A percentile compares a stretch with the other conserved stretches of the same genome.
Evolutionary conservation across 2,888 invertebrate genomes (phyloP).

Genomic region (Leptura quadrifasciata): DNA sequence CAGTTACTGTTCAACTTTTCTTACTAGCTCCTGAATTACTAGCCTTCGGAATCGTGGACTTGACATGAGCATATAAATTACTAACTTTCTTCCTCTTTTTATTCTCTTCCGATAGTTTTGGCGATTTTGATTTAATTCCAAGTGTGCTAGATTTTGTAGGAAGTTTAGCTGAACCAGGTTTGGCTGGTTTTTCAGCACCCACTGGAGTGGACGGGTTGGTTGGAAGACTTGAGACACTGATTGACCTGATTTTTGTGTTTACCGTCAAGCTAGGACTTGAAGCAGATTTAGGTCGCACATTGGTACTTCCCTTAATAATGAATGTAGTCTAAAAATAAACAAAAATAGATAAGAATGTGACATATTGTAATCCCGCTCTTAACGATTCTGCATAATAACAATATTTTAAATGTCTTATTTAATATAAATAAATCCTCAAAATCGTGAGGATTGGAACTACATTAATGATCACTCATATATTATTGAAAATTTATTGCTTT

Average conservation of each 20-base stretch:
- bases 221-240: not conserved
- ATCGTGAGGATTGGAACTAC: too few species aligned
- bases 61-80: conserved; percentile 25
- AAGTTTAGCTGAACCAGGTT: not conserved
- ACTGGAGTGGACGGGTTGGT: not conserved
- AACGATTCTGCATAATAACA: too few species aligned
- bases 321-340: conserved; percentile 6
- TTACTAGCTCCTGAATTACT: conserved; percentile 2
- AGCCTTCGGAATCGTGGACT: conserved; percentile 24
- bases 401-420: too few species aligned
- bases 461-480: too few species aligned
- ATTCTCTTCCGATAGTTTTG: not conserved
- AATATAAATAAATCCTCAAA: too few species aligned
- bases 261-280: not conserved
- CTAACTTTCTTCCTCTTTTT: not conserved
- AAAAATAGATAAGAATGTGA: too few species aligned
- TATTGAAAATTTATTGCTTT: too few species aligned
- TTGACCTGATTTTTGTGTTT: not conserved
- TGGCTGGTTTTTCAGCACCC: not conserved
- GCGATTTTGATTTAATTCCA: not conserved
- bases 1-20: not conserved
- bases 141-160: not conserved
- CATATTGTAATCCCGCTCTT: too few species aligned
- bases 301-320: not conserved
- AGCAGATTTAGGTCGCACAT: not conserved